Percentiles rank a stretch among this genome's conserved stretches.
phyloP scores from a whole-genome alignment of 2,797 vertebrate species.

The Sebastes hubbsi region DNA sequence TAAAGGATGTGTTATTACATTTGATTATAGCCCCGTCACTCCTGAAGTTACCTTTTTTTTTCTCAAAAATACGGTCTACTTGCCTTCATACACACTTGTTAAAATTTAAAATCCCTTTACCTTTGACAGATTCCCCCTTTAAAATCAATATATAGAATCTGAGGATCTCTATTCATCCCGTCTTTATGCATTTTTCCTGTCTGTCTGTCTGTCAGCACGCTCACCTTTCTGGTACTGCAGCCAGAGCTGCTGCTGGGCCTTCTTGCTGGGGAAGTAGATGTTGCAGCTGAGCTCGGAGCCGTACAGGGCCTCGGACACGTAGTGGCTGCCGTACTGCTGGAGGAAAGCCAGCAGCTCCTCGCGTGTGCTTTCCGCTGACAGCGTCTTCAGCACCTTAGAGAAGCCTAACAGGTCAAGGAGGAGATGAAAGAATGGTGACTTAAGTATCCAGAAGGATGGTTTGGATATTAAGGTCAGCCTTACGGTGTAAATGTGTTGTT shows the following conservation, averaged over 20 bases:
- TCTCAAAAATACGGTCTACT: not conserved
- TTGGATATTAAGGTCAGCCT: not conserved
- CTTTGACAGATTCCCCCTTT: not conserved
- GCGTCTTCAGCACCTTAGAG: slow-evolving; percentile 92
- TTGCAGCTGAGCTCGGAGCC: slow-evolving; percentile 96
- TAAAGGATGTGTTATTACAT: not conserved
- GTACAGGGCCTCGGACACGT: slow-evolving; percentile 93
- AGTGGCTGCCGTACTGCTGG: slow-evolving; percentile 94
- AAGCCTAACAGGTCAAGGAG: slow-evolving; percentile 82
- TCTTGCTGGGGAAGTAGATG: slow-evolving; percentile 98
- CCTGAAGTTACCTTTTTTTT: not conserved
- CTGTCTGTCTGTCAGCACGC: not conserved
- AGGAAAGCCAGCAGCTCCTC: slow-evolving; percentile 94
- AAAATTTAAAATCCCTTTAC: not conserved
- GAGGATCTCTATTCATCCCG: not conserved
- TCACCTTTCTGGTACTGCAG: slow-evolving; percentile 99
- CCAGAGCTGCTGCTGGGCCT: slow-evolving; percentile 98
- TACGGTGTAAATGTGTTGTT: not conserved
- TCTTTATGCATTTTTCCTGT: not conserved
- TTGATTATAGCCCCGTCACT: not conserved
- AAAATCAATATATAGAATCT: not conserved
- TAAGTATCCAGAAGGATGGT: not conserved
- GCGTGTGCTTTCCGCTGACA: slow-evolving; percentile 91
- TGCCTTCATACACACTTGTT: not conserved
- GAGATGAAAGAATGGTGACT: not conserved